Base-by-base conservation (phyloP, 2,888 invertebrate species). In the Lycaena phlaeas region DNA sequence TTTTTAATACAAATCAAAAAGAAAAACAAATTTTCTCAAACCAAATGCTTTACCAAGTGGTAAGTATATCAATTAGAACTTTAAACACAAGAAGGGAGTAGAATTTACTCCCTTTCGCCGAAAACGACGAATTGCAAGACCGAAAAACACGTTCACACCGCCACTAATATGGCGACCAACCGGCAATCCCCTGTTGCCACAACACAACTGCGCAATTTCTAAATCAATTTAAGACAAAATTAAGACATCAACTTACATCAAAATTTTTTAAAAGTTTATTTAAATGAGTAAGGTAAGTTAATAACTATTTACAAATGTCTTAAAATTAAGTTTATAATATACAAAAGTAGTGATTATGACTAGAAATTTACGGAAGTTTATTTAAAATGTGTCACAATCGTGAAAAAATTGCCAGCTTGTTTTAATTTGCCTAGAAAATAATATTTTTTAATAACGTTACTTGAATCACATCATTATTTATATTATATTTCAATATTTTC, bases 121-220 rank as follows among this genome's bases (percentile, higher is more conserved):
- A 65, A 78, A 78, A 84, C 88, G 89, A 90, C 89, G 88, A 88
- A 77, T 72, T 72, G 69, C 64, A 64, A 55, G 25, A 47, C 53
- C 65, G 67, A 71, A 74, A n/a, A 77, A 73, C 65, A 57, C 74
- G 70, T 78, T 77, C 76, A 71, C 57, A 76, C 79, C 87, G 90
- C 88, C 90, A 88, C 88, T 77, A 84, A 86, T 82, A 90, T 89
- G 90, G 90, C 91, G 90, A 90, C 89, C 69, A 71, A 65, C 72
- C 74, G 77, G 88, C 78, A 69, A 65, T 64, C 72, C 72, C 71
- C 68, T 57, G 56, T n/a, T n/a, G n/a, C n/a, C n/a, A n/a, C 52
- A 51, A 59, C 57, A 55, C 57, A 55, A 49, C 57, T 72, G 76
- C 78, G 78, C 78, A 82, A 78, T 81, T 81, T 78, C 77, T 51